Evolutionary conservation across 2,797 vertebrate species (phyloP), one percentile per base, ranked within the genome.

Genomic region (Poecile montanus): DNA sequence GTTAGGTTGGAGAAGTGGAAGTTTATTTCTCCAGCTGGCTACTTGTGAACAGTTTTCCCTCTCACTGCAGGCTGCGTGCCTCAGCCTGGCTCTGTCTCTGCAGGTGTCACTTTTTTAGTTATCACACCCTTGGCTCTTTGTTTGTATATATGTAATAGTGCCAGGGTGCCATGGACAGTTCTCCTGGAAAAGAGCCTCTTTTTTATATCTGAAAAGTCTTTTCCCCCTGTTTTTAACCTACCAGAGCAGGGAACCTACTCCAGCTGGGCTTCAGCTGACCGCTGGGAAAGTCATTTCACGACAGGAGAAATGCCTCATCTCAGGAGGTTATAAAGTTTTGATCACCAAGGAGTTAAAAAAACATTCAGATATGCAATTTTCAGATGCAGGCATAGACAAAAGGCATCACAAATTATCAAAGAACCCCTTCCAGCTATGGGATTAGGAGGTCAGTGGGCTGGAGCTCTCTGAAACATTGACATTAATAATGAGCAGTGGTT

Each of bases 131-230:
- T 75, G 54, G 4, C 50, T 87, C 38, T 30, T 38, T 36, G 3
- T 60, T 19, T 66, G 11, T 26, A 9, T 19, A 3, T 3, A 5
- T 18, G 8, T 44, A 47, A 76, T 9, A 61, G 30, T 20, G 23
- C 51, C 78, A n/a, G 0, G 0, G 36, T 83, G 73, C 47, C 62
- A 8, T 13, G 34, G 42, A 18, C 9, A 38, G 12, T 17, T 68
- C 9, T 63, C 2, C 16, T 54, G 51, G 32, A 58, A 87, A 87
- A 72, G 3, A 77, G 3, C 5, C 25, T 67, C 30, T 72, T 9
- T 84, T 67, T 57, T 53, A 10, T 38, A 47, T 8, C 22, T 73
- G 17, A 75, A 58, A 12, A 23, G 18, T 10, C 3, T 58, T 72
- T 84, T 51, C 0, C 6, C 4, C 11, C 16, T 23, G 1, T 72